These are phyloP conservation scores for Chorisops tibialis DNA, from an alignment of 2,888 invertebrate genomes.

Conservation along the genomic window DNA sequence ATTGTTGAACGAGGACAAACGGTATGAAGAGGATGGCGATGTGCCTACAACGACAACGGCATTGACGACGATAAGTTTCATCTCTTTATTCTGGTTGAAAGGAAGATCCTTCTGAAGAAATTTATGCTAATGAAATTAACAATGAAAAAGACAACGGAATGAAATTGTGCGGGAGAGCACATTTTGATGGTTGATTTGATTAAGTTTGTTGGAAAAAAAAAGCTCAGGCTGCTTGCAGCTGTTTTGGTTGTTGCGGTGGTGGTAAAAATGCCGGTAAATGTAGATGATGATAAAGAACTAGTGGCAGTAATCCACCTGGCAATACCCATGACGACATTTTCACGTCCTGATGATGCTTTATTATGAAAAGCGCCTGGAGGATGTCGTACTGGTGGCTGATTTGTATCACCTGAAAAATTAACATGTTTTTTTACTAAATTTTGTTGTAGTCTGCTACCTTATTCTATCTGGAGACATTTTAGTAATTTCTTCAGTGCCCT, in stretches of 20 bases:
- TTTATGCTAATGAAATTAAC: constrained; percentile 33
- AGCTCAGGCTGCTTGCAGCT: constrained; percentile 1
- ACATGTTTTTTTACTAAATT: not conserved
- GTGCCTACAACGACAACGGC: not conserved
- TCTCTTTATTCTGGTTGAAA: constrained; percentile 30
- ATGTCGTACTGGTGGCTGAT: constrained; percentile 52
- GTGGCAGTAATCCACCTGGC: constrained; percentile 14
- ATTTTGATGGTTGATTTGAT: constrained; percentile 31
- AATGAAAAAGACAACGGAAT: constrained; percentile 25
- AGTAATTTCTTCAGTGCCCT: not conserved
- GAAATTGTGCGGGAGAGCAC: constrained; percentile 27
- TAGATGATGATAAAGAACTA: constrained; percentile 2
- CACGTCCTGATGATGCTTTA: constrained; percentile 44
- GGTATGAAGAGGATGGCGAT: not conserved
- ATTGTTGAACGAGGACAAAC: not conserved
- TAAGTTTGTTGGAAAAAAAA: constrained; percentile 27
- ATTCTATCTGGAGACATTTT: too few species aligned
- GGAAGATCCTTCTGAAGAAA: constrained; percentile 23
- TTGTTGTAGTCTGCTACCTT: too few species aligned
- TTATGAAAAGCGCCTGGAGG: constrained; percentile 53
- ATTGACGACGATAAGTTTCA: constrained; percentile 26
- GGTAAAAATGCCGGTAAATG: not conserved
- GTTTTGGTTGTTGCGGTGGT: not conserved
- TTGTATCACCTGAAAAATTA: constrained; percentile 45
- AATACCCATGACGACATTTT: constrained; percentile 20